Conservation (phyloP, 2,797 vertebrate genomes). For the Anisognathus igniventris region DNA sequence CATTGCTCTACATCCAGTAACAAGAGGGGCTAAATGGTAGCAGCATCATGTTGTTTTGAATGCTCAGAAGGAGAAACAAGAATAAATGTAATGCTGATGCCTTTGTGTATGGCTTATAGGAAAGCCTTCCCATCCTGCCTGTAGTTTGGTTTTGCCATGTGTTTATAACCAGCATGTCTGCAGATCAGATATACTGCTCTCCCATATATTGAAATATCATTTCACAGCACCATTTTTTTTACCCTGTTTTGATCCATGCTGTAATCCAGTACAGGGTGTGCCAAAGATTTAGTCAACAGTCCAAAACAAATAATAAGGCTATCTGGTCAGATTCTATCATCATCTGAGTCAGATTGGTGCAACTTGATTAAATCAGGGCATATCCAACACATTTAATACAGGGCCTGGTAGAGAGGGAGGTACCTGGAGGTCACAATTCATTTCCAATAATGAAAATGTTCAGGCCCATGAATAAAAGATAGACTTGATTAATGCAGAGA, state of each 20-base stretch:
- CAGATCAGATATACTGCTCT: conserved; percentile 24
- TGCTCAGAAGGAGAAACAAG: neutral
- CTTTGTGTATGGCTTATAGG: neutral
- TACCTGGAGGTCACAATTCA: neutral
- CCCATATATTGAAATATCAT: neutral
- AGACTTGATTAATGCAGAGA: neutral
- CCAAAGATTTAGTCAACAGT: neutral
- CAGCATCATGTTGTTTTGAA: neutral
- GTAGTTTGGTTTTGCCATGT: neutral
- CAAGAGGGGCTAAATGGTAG: neutral
- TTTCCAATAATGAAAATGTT: neutral
- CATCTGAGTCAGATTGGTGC: conserved; percentile 11
- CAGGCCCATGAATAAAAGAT: conserved; percentile 31
- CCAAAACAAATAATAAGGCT: conserved; percentile 26
- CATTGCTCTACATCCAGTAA: neutral
- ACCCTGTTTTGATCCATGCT: neutral
- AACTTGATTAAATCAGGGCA: neutral
- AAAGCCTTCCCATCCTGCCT: conserved; percentile 2
- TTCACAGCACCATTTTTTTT: neutral
- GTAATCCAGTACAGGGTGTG: neutral
- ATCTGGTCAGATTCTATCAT: conserved; percentile 24
- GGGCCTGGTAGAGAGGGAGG: neutral
- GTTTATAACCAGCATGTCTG: conserved; percentile 10
- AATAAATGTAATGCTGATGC: neutral
- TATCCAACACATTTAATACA: neutral